Evolutionary conservation across 2,888 invertebrate genomes (phyloP).

Genomic region (Drosophila nigritarsus): DNA sequence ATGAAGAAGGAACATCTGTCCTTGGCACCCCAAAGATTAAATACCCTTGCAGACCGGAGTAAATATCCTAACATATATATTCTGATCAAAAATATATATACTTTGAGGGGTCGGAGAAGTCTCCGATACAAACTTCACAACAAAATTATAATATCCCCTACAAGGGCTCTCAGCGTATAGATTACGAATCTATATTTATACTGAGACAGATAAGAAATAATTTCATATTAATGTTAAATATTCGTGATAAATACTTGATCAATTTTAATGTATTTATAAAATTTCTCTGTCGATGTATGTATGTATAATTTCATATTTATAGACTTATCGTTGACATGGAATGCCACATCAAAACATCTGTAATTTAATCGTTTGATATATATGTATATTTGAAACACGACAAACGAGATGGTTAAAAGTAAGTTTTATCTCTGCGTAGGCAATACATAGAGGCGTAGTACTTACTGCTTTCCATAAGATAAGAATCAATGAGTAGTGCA

Average conservation of each 20-base stretch:
- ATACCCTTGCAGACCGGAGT: not conserved
- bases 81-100: too few relatives aligned
- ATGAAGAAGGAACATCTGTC: not conserved
- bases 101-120: too few relatives aligned
- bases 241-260: not conserved
- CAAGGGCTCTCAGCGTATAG: not conserved
- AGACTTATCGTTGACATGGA: not conserved
- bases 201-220: not conserved
- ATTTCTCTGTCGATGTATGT: not conserved
- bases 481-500: slow-evolving; percentile 20
- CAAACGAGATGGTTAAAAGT: not conserved
- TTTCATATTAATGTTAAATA: not conserved
- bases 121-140: too few relatives aligned
- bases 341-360: not conserved
- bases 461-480: slow-evolving; percentile 51
- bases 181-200: not conserved
- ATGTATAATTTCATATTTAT: not conserved
- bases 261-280: too few relatives aligned
- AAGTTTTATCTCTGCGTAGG: not conserved
- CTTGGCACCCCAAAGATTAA: not conserved
- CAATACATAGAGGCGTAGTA: not conserved
- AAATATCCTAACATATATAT: not conserved
- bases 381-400: not conserved
- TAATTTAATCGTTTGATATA: not conserved
- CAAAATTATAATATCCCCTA: not conserved